A percentile compares a stretch with the other conserved stretches of the same genome.
These are phyloP conservation scores for Synanthedon formicaeformis DNA, from an alignment of 2,888 invertebrate genomes.

Conservation along the genomic window DNA sequence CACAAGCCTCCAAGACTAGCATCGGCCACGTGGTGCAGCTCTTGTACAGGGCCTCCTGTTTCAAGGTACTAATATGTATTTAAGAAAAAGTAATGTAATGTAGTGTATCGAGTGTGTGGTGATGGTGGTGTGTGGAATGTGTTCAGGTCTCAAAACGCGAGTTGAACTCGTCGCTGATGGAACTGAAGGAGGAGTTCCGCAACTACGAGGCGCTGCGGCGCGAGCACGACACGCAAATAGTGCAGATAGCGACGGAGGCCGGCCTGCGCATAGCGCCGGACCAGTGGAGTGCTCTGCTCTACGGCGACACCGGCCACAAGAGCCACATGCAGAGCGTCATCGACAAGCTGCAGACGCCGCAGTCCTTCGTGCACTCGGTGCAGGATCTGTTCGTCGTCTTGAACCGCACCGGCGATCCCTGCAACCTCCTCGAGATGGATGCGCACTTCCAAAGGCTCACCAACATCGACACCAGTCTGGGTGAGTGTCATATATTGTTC, in stretches of 20 bases:
- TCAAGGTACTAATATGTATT: slow-evolving; percentile 85
- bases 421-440: slow-evolving; percentile 78
- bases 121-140: no score
- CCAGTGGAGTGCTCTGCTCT: slow-evolving; percentile 96
- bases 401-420: slow-evolving; percentile 89
- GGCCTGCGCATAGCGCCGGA: slow-evolving; percentile 97
- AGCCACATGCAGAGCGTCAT: slow-evolving; percentile 94
- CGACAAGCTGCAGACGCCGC: slow-evolving; percentile 93
- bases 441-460: slow-evolving; percentile 87
- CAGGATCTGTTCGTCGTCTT: slow-evolving; percentile 91
- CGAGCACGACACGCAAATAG: slow-evolving; percentile 98
- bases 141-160: slow-evolving; percentile 92
- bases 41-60: slow-evolving; percentile 97
- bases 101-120: no score
- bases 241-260: slow-evolving; percentile 97
- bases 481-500: slow-evolving; percentile 47
- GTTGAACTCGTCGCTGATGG: slow-evolving; percentile 97
- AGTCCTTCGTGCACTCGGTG: slow-evolving; percentile 91
- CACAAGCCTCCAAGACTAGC: slow-evolving; percentile 97
- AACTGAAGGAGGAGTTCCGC: slow-evolving; percentile 95
- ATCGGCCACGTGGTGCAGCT: slow-evolving; percentile 99
- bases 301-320: slow-evolving; percentile 95
- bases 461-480: slow-evolving; percentile 86
- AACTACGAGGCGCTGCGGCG: slow-evolving; percentile 92
- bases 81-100: no score